Evolutionary conservation across 92 coral and sea anemone genomes (phyloP), one percentile per base, ranked within the genome.

Genomic region (Virgularia gustaviana): DNA sequence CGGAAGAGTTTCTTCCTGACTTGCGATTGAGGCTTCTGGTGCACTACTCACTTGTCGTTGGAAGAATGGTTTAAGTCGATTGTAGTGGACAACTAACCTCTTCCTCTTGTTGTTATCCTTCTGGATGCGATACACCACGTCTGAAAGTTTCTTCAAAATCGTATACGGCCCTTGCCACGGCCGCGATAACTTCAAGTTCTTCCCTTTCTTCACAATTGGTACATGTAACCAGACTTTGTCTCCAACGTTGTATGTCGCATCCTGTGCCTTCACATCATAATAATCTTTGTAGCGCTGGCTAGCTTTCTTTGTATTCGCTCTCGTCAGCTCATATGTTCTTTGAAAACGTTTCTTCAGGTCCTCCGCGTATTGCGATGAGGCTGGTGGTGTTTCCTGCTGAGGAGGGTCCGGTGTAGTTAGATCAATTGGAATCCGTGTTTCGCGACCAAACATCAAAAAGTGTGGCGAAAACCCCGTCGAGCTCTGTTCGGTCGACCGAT

Each of bases 401-500:
- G 51, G 51, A 43, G 51, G 51, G 51, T 43, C 51, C 51, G 51
- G 51, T 43, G 0, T 43, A 16, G 0, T 43, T 3, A 78, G 78
- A 55, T 78, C 78, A 36, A 78, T 41, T 24, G 78, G 77, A 0
- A 78, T 8, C 20, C 51, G 13, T 43, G 51, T 43, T 43, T 43
- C 51, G 51, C 51, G 51, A 43, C 51, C 51, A 22, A 43, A 43
- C 51, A 43, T 43, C 51, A 43, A 43, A 43, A 43, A 43, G 51
- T 43, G 51, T 43, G 51, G 0, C 51, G 51, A 43, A 43, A 43
- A 43, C 51, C 51, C 51, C 0, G 51, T 43, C 0, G 51, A 43
- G 20, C 51, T 43, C 20, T 63, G 22, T 10, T 9, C 45, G 43
- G 37, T 33, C 37, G n/a, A 63, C 49, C 2, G 43, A 33, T 1